phyloP scores from a whole-genome alignment of 2,888 invertebrate genomes.

The Himalopsyche japonica region DNA sequence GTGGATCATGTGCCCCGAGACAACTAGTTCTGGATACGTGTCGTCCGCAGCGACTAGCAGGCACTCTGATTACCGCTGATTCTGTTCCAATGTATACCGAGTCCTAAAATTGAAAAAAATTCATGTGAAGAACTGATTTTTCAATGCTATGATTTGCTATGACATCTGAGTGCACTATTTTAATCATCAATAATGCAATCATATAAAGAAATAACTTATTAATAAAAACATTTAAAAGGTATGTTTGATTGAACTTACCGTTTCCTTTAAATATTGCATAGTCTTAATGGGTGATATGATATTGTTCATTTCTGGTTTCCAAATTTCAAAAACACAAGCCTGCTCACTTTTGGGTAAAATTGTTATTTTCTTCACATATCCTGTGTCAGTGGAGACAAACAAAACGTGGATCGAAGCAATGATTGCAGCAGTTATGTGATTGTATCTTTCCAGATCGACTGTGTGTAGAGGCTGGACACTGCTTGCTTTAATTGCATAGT shows the following conservation, averaged over 20 bases:
- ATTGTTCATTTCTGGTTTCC: constrained; percentile 69
- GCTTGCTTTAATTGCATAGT: constrained; percentile 78
- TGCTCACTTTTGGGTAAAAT: constrained; percentile 70
- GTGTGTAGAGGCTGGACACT: constrained; percentile 71
- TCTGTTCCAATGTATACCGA: constrained; percentile 78
- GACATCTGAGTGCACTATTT: too few species aligned
- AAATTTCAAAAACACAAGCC: constrained; percentile 84
- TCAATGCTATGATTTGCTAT: too few species aligned
- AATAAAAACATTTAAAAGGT: too few species aligned
- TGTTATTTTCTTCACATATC: constrained; percentile 79
- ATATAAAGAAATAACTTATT: too few species aligned
- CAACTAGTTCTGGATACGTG: constrained; percentile 74
- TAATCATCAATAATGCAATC: too few species aligned
- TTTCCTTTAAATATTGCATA: constrained; percentile 80
- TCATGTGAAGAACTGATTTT: neutral
- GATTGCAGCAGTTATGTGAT: constrained; percentile 81
- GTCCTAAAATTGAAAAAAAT: constrained; percentile 52
- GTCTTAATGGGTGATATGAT: constrained; percentile 62
- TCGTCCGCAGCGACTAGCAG: constrained; percentile 77
- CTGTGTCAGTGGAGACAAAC: constrained; percentile 77
- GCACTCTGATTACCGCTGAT: constrained; percentile 69
- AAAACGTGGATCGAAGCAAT: constrained; percentile 76
- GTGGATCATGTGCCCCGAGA: constrained; percentile 85
- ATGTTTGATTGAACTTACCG: constrained; percentile 55
- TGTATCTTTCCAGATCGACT: constrained; percentile 71